Evolutionary conservation across 2,113 vertebrate genomes (phyloP).

Genomic region (Scomber japonicus): DNA sequence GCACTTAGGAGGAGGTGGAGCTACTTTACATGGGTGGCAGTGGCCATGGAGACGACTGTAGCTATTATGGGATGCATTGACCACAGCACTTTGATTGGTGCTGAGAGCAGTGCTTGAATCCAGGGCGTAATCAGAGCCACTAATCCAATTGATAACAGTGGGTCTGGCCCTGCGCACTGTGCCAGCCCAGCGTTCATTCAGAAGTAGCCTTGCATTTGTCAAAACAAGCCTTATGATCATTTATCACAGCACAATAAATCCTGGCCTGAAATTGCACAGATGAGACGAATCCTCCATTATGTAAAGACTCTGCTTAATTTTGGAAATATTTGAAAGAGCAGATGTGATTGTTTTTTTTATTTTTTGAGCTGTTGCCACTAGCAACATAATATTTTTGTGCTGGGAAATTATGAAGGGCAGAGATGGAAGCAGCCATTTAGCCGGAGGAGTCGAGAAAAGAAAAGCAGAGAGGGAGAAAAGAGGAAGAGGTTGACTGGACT

Average conservation of each 20-base stretch:
- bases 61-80: conserved; percentile 61
- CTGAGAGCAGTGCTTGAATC: conserved; percentile 81
- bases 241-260: conserved; percentile 83
- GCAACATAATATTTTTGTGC: conserved; percentile 85
- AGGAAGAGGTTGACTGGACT: conserved; percentile 31
- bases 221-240: conserved; percentile 87
- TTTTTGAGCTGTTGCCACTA: conserved; percentile 83
- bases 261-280: conserved; percentile 75
- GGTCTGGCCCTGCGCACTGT: conserved; percentile 79
- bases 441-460: conserved; percentile 30
- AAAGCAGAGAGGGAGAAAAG: conserved; percentile 25
- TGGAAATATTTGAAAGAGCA: conserved; percentile 82
- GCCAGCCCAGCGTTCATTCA: conserved; percentile 74
- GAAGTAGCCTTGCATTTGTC: conserved; percentile 85
- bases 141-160: conserved; percentile 85
- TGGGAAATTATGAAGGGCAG: conserved; percentile 73
- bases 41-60: conserved; percentile 48
- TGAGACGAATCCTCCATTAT: conserved; percentile 67
- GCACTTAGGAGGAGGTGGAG: conserved; percentile 71
- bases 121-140: conserved; percentile 83
- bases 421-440: conserved; percentile 65
- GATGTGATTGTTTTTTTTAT: conserved; percentile 72
- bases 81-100: conserved; percentile 74
- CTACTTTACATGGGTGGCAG: conserved; percentile 30
- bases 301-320: conserved; percentile 75